Percentiles rank a stretch among this genome's conserved stretches.
Conservation (phyloP, 1,140 invertebrate species). For the Grapholita molesta region DNA sequence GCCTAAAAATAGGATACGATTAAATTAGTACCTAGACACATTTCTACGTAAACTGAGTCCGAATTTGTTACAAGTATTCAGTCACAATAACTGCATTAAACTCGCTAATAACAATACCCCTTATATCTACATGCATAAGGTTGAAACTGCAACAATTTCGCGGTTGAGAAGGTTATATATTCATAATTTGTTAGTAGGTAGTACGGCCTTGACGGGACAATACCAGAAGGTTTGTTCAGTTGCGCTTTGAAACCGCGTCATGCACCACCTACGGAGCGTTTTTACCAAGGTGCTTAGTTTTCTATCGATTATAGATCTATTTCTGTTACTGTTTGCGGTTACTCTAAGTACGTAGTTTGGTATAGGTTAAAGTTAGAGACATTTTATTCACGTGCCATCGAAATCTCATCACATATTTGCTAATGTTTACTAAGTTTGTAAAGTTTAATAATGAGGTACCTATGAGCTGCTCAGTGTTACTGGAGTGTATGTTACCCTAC, state of each 20-base stretch:
- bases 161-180: constrained; percentile 28
- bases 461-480: too few species aligned
- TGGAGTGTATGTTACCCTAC: not conserved
- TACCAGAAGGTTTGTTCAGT: constrained; percentile 38
- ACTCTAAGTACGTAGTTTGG: not conserved
- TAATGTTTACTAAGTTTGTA: constrained; percentile 14
- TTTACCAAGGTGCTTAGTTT: constrained; percentile 53
- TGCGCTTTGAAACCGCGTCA: constrained; percentile 48
- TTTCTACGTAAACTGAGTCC: not conserved
- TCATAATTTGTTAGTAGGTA: constrained; percentile 31
- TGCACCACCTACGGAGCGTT: constrained; percentile 68
- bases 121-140: not conserved
- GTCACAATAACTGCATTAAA: not conserved
- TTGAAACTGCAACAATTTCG: constrained; percentile 1
- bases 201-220: constrained; percentile 35
- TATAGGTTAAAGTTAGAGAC: not conserved
- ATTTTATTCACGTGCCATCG: not conserved
- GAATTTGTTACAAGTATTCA: not conserved
- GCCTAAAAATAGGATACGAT: too few species aligned
- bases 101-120: not conserved
- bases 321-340: not conserved
- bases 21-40: not conserved
- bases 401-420: not conserved
- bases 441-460: not conserved
- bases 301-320: constrained; percentile 21